Base-by-base conservation (phyloP, 2,797 vertebrate genomes). In the Parauchenoglanis ngamensis region DNA sequence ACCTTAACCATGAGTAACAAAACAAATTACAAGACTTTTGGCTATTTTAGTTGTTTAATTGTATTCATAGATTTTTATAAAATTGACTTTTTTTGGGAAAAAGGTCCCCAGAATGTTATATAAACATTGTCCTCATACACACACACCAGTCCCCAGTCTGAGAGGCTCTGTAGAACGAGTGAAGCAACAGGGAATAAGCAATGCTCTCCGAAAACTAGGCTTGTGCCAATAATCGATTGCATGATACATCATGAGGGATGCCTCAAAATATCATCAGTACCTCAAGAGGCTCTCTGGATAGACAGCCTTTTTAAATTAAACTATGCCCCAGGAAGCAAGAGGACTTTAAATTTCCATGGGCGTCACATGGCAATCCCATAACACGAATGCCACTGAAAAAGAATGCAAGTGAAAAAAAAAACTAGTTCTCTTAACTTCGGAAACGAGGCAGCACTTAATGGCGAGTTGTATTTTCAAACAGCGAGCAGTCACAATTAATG, bases 391-490 rank as follows among this genome's bases (percentile, higher is more conserved):
- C 19, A 35, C n/a, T 68, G 46, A 35, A 80, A 80, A 15, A 59
- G 19, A 46, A 79, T 35, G 59, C 25, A 11, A 54, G 7, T n/a
- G 54, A 4, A 44, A 61, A 25, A 65, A 82, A 19, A 19, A 6
- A 28, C 25, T 23, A 54, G 46, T 83, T 83, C 81, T 68, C 54
- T 68, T 68, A 68, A 83, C 81, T 83, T 83, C 4, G 28, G 81
- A 83, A 83, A 83, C n/a, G 28, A 70, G 65, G 46, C 81, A 83
- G 81, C 65, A 35, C 65, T 83, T 83, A 70, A 70, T 83, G 44
- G 61, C 28, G 10, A 70, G 81, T 31, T 83, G 46, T 65, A 83
- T 83, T 83, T 67, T 83, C 81, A 68, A 83, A 70, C 81, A 70
- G 65, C 17, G 28, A 54, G 63, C 63, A 70, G 63, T 83, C 65